These are phyloP conservation scores for Scaptomyza parva DNA, from an alignment of 2,888 invertebrate species.

Conservation along the genomic window DNA sequence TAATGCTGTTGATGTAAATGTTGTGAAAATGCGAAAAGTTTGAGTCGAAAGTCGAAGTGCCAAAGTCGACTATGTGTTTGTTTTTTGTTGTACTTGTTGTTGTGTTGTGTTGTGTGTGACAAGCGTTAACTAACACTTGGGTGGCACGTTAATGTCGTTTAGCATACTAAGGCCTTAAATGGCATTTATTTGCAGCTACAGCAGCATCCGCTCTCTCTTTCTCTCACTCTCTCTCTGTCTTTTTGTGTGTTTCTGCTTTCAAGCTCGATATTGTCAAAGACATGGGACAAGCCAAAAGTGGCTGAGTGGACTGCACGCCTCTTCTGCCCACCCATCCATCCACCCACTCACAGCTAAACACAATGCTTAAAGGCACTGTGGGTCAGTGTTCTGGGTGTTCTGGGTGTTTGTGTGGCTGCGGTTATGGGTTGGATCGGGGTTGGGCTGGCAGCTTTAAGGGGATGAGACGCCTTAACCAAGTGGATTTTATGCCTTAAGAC, in stretches of 20 bases:
- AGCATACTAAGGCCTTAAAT: slow-evolving; percentile 78
- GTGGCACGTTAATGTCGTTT: slow-evolving; percentile 72
- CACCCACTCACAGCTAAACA: slow-evolving; percentile 29
- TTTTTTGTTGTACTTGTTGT: slow-evolving; percentile 7
- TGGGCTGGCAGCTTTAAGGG: neutral
- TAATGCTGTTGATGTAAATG: slow-evolving; percentile 44
- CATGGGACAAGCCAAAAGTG: slow-evolving; percentile 32
- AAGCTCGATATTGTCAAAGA: slow-evolving; percentile 65
- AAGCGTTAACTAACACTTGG: slow-evolving; percentile 76
- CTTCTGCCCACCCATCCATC: too few relatives aligned
- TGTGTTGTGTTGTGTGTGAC: slow-evolving; percentile 62
- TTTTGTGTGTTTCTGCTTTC: too few relatives aligned
- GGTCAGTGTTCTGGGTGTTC: slow-evolving; percentile 17
- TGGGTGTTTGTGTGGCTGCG: neutral
- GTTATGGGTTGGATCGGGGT: neutral
- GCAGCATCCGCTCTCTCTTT: slow-evolving; percentile 5
- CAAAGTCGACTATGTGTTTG: slow-evolving; percentile 8
- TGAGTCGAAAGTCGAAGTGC: slow-evolving; percentile 12
- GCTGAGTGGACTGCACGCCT: too few relatives aligned
- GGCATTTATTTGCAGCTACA: slow-evolving; percentile 70
- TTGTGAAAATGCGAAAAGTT: slow-evolving; percentile 41
- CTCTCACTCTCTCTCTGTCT: slow-evolving; percentile 12
- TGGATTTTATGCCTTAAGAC: slow-evolving; percentile 62
- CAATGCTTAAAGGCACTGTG: slow-evolving; percentile 46
- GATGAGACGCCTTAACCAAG: slow-evolving; percentile 37